These are phyloP conservation scores for Ligdia adustata DNA, from an alignment of 2,888 invertebrate species.

Conservation along the genomic window DNA sequence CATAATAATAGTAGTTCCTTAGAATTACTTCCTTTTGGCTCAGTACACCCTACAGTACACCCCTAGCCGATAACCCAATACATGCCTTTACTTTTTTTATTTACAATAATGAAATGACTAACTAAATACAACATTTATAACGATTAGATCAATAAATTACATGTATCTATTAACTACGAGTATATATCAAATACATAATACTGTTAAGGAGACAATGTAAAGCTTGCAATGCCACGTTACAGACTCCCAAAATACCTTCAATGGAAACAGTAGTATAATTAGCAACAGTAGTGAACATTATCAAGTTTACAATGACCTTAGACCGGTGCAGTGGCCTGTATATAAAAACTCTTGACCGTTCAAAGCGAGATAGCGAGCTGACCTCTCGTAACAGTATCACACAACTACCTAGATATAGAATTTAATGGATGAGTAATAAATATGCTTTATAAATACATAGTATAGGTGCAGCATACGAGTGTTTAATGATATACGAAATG, in stretches of 20 bases:
- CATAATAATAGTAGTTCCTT: too few relatives aligned
- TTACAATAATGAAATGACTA: too few relatives aligned
- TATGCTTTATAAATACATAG: not conserved
- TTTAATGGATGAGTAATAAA: conserved; percentile 41
- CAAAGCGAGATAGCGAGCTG: conserved; percentile 38
- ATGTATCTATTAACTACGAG: too few relatives aligned
- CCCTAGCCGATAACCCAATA: too few relatives aligned
- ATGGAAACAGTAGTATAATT: conserved; percentile 5
- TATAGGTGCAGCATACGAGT: not conserved
- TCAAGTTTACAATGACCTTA: conserved; percentile 38
- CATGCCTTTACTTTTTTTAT: too few relatives aligned
- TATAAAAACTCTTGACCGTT: conserved; percentile 42
- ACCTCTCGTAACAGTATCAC: conserved; percentile 42
- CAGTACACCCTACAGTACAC: too few relatives aligned
- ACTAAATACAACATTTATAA: too few relatives aligned
- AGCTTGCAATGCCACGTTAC: not conserved
- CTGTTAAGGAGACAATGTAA: too few relatives aligned
- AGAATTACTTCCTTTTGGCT: too few relatives aligned
- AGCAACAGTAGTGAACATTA: conserved; percentile 34
- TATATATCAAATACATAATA: too few relatives aligned
- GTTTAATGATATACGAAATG: too few relatives aligned
- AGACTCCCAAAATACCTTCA: not conserved
- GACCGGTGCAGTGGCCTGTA: conserved; percentile 42
- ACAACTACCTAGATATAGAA: conserved; percentile 37
- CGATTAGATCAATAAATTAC: too few relatives aligned